Conservation (phyloP, 2,797 vertebrate species). For the Sebastes matsubarae region DNA sequence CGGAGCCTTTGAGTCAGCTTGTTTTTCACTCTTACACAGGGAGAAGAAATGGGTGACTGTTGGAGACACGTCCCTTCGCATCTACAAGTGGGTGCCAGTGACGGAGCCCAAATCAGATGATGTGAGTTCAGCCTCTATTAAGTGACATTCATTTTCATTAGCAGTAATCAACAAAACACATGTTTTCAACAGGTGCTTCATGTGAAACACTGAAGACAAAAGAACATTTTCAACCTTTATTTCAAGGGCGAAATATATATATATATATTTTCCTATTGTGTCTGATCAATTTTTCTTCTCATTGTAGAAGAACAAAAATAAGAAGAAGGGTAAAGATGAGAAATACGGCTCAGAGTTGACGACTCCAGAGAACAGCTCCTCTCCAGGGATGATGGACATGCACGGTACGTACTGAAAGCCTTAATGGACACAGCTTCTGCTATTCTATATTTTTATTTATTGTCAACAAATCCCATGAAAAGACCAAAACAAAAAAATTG, state of each 20-base stretch:
- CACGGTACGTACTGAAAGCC: constrained; percentile 84
- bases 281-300: neutral
- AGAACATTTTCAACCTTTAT: neutral
- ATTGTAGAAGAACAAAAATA: constrained; percentile 94
- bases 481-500: neutral
- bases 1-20: neutral
- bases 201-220: neutral
- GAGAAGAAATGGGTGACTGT: constrained; percentile 99
- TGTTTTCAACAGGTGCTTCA: neutral
- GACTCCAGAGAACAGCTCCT: constrained; percentile 98
- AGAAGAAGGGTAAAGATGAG: constrained; percentile 98
- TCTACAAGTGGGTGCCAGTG: constrained; percentile 99
- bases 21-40: constrained; percentile 77
- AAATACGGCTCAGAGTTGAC: constrained; percentile 97
- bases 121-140: constrained; percentile 83
- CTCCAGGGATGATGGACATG: constrained; percentile 99
- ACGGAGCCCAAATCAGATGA: constrained; percentile 97
- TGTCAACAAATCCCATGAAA: too few relatives aligned
- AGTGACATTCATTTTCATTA: neutral
- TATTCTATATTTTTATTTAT: neutral
- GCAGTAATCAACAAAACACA: neutral
- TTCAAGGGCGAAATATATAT: neutral
- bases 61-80: constrained; percentile 96
- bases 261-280: too few relatives aligned
- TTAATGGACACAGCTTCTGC: too few relatives aligned